These are phyloP conservation scores for Gnathonemus longibarbis DNA, from an alignment of 2,113 vertebrate species.

Conservation along the genomic window DNA sequence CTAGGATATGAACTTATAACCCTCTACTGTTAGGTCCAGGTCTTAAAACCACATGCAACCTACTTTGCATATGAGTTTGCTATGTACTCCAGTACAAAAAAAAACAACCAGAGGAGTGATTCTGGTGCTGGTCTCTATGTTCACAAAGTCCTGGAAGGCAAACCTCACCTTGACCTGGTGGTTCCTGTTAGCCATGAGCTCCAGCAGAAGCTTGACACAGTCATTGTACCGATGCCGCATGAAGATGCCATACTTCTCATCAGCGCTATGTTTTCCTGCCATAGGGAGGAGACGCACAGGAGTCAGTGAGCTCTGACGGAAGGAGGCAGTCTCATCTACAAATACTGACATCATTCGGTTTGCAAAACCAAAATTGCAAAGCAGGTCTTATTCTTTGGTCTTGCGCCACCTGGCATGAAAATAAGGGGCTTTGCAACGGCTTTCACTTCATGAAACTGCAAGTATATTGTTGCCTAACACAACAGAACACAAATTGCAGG, in stretches of 20 bases:
- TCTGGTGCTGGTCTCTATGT: not conserved
- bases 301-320: not conserved
- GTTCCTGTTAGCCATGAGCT: constrained; percentile 62
- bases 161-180: constrained; percentile 69
- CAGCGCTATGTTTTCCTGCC: constrained; percentile 54
- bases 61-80: not conserved
- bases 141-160: not conserved
- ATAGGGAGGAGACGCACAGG: not conserved
- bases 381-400: not conserved
- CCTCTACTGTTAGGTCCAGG: not conserved
- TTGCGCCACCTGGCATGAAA: not conserved
- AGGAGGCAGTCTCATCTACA: not conserved
- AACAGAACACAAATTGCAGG: not conserved
- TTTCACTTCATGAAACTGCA: not conserved
- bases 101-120: not conserved
- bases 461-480: not conserved
- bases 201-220: constrained; percentile 63
- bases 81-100: not conserved
- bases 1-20: not conserved
- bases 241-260: constrained; percentile 78
- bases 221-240: constrained; percentile 81
- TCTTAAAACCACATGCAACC: not conserved
- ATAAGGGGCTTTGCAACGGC: not conserved
- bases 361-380: not conserved
- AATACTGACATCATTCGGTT: not conserved